Percentiles rank a stretch among this genome's conserved stretches.
These are phyloP conservation scores for Steatornis caripensis DNA, from an alignment of 2,113 vertebrate species.

Conservation along the genomic window DNA sequence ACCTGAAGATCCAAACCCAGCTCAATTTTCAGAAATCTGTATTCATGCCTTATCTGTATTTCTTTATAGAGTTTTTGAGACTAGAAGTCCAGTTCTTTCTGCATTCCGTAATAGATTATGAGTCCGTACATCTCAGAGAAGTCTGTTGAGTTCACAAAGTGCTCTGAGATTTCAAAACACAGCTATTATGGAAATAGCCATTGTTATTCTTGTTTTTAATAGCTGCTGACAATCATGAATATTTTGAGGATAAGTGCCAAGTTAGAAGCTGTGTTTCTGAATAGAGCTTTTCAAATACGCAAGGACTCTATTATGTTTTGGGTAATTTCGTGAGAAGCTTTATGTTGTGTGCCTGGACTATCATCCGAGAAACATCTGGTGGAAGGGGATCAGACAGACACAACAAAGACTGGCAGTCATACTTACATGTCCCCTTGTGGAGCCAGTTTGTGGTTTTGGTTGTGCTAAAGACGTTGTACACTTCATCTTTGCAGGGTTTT, in stretches of 20 bases:
- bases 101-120: not conserved
- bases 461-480: not conserved
- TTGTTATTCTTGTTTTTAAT: conserved; percentile 31
- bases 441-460: not conserved
- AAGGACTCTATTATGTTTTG: not conserved
- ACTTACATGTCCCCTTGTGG: not conserved
- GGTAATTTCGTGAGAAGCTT: not conserved
- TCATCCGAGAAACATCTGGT: not conserved
- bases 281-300: not conserved
- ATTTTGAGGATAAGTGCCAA: not conserved
- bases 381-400: not conserved
- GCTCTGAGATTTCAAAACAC: conserved; percentile 17
- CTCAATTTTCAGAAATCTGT: not conserved
- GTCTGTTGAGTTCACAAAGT: not conserved
- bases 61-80: not conserved
- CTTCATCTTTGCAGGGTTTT: not conserved
- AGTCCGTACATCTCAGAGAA: not conserved
- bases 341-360: not conserved
- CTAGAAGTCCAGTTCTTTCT: not conserved
- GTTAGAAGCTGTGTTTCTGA: conserved; percentile 29
- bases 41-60: not conserved
- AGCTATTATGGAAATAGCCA: not conserved
- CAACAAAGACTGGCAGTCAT: not conserved
- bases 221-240: conserved; percentile 6
- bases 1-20: not conserved